Conservation (phyloP, 2,113 vertebrate genomes). For the Perca fluviatilis region DNA sequence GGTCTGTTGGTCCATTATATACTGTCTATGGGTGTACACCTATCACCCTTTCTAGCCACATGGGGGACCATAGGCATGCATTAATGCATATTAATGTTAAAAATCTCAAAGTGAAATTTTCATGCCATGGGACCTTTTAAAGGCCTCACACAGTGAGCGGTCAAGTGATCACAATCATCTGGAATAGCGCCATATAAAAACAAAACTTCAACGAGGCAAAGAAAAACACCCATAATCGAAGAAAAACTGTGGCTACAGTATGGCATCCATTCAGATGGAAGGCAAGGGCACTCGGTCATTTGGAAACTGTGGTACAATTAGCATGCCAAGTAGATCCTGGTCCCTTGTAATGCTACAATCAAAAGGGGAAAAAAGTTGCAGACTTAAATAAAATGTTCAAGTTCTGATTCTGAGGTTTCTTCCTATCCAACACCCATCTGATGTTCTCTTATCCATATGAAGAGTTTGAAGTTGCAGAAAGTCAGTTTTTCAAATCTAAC, state of each 20-base stretch:
- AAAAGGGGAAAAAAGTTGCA: background rate
- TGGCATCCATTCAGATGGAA: conserved; percentile 19
- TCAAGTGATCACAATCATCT: conserved; percentile 9
- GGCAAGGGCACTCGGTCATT: background rate
- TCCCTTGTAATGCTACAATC: background rate
- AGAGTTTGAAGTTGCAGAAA: background rate
- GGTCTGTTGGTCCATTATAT: no score
- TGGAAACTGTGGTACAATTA: background rate
- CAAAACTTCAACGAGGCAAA: background rate
- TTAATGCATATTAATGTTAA: no score
- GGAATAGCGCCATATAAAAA: conserved; percentile 21
- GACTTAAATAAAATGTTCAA: background rate
- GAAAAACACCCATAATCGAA: background rate
- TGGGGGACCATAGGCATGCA: no score
- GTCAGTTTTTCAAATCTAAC: background rate
- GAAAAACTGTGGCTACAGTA: conserved; percentile 13
- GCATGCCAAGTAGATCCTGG: background rate
- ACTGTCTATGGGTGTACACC: no score
- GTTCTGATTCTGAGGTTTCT: background rate
- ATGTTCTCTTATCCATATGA: background rate
- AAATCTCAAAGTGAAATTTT: no score
- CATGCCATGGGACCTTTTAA: background rate
- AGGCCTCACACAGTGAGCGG: conserved; percentile 40
- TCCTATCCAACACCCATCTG: background rate
- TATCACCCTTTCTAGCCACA: no score